Percentiles rank a stretch among this genome's conserved stretches.
These are phyloP conservation scores for Tachystola acroxantha DNA, from an alignment of 2,888 invertebrate genomes.

Conservation along the genomic window DNA sequence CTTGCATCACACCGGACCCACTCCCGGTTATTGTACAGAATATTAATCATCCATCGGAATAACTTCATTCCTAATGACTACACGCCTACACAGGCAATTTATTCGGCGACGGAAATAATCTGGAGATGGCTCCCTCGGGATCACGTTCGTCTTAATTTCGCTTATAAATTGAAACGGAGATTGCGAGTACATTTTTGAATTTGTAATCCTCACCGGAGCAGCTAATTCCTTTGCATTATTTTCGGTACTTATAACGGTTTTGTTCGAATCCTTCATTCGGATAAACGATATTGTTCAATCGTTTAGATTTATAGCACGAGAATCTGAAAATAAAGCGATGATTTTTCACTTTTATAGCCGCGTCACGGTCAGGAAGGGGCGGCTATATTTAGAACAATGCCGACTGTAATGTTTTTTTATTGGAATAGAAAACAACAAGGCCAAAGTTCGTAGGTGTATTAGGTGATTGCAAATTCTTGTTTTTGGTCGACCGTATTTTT, in stretches of 20 bases:
- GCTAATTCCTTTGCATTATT: not conserved
- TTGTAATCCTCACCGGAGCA: constrained; percentile 1
- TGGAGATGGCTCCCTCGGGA: constrained; percentile 6
- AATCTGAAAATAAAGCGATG: constrained; percentile 15
- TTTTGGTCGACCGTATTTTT: too few species aligned
- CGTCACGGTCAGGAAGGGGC: constrained; percentile 18
- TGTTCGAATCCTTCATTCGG: not conserved
- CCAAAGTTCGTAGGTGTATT: too few species aligned
- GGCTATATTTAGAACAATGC: too few species aligned
- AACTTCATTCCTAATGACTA: constrained; percentile 19
- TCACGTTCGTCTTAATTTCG: constrained; percentile 11
- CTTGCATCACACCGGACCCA: too few species aligned
- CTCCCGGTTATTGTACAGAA: constrained; percentile 22
- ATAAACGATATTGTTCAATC: constrained; percentile 13
- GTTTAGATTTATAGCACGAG: constrained; percentile 19
- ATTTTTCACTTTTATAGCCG: constrained; percentile 24
- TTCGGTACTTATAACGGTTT: not conserved
- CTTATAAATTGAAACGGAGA: constrained; percentile 14
- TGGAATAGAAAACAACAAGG: too few species aligned
- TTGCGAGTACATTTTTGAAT: constrained; percentile 7
- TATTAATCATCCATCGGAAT: constrained; percentile 25
- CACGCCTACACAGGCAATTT: constrained; percentile 19
- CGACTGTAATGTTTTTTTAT: too few species aligned
- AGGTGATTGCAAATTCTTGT: too few species aligned
- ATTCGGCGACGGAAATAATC: constrained; percentile 12